phyloP scores from a whole-genome alignment of 2,888 invertebrate species.

The Caenorhabditis virilis region DNA sequence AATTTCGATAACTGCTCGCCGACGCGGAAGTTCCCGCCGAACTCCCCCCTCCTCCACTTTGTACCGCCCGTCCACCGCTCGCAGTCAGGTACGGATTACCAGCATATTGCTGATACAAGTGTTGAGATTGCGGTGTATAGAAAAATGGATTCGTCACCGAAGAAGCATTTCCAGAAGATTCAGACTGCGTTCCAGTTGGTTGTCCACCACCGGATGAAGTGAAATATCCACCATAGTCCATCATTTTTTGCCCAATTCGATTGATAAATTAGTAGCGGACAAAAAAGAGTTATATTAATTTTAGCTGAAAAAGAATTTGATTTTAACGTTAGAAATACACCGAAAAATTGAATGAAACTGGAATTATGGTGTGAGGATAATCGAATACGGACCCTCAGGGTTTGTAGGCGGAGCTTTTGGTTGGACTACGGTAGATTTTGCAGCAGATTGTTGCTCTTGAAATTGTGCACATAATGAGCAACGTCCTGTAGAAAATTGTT shows the following conservation, averaged over 20 bases:
- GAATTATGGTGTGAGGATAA: too few relatives aligned
- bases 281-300: too few relatives aligned
- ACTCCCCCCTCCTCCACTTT: neutral
- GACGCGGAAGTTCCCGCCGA: neutral
- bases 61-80: neutral
- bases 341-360: too few relatives aligned
- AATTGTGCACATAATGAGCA: neutral
- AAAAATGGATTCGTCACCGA: slow-evolving; percentile 34
- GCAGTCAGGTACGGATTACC: slow-evolving; percentile 40
- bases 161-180: slow-evolving; percentile 8
- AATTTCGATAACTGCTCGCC: slow-evolving; percentile 18
- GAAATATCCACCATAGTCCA: slow-evolving; percentile 56
- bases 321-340: too few relatives aligned
- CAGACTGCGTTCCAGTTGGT: slow-evolving; percentile 10
- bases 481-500: neutral
- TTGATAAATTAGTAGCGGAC: too few relatives aligned
- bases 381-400: too few relatives aligned
- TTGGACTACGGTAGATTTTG: too few relatives aligned
- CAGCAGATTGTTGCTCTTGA: neutral
- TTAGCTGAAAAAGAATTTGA: too few relatives aligned
- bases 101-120: slow-evolving; percentile 46
- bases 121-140: slow-evolving; percentile 30
- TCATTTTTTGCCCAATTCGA: too few relatives aligned
- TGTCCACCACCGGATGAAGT: slow-evolving; percentile 12
- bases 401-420: too few relatives aligned